Evolutionary conservation across 2,888 invertebrate species (phyloP).

Genomic region (Phyllotreta cruciferae): DNA sequence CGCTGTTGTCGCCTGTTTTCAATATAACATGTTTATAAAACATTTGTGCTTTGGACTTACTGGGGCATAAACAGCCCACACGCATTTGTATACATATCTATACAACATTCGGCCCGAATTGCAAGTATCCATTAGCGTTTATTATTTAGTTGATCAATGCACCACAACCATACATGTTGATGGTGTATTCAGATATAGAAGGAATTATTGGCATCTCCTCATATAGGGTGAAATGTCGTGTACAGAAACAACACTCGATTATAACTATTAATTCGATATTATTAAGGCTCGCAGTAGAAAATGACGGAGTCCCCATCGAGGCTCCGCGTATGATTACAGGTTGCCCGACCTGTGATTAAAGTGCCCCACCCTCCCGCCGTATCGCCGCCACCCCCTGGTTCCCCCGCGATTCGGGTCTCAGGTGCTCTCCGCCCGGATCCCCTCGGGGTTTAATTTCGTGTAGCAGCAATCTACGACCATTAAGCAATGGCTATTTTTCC

Average conservation of each 20-base stretch:
- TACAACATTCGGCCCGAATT: too few relatives aligned
- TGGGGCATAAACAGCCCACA: too few relatives aligned
- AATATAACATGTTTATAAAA: too few relatives aligned
- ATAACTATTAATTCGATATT: conserved; percentile 46
- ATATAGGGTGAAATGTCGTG: conserved; percentile 31
- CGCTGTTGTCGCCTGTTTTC: too few relatives aligned
- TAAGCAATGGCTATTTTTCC: not conserved
- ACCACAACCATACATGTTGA: too few relatives aligned
- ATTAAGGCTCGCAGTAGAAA: conserved; percentile 38
- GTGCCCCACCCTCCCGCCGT: conserved; percentile 39
- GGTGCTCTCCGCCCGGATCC: conserved; percentile 31
- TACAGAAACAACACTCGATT: conserved; percentile 43
- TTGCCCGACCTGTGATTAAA: conserved; percentile 43
- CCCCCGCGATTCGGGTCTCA: conserved; percentile 35
- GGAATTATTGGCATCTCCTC: too few relatives aligned
- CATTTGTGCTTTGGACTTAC: too few relatives aligned
- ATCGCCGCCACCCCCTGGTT: conserved; percentile 17
- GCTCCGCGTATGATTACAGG: conserved; percentile 40
- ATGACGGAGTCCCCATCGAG: conserved; percentile 40
- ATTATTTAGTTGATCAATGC: too few relatives aligned
- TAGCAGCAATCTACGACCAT: conserved; percentile 23
- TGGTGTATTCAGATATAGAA: too few relatives aligned
- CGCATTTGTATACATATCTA: too few relatives aligned
- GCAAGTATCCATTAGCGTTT: too few relatives aligned
- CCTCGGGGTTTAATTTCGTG: conserved; percentile 36